Evolutionary conservation across 1,140 invertebrate species (phyloP), one percentile per base, ranked within the genome.

Genomic region (Elysia chlorotica): DNA sequence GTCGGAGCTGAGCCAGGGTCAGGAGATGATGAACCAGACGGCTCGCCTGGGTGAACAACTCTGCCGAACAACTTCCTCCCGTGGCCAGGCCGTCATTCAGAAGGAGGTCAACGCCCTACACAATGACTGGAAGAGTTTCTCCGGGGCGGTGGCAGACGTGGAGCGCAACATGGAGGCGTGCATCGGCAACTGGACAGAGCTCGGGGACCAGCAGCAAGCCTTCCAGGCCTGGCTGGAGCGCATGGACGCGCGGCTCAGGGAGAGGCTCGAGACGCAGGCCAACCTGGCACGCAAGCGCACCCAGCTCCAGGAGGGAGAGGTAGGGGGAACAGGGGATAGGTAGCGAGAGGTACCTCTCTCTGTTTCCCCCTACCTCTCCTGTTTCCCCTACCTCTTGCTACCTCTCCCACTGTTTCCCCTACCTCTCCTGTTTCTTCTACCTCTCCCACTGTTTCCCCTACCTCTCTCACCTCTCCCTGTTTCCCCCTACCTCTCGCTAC

Each of bases 121-220:
- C 53, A 81, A 85, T 38, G 83, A 85, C 59, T 85, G 84, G 84
- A 74, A 77, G 19, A 63, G 71, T 2, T 82, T 87, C 67, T 74
- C 78, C n/a, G 61, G 75, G 5, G 79, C 80, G 31, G 80, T 85
- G 14, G 77, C 78, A 36, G 81, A 86, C 36, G 81, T 83, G 38
- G 96, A 96, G 88, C 91, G 90, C 74, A 89, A 95, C 31, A 89
- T 98, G 4, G 95, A 98, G 88, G 90, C 92, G 71, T 95, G 93
- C 74, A 94, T 97, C 82, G 94, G 96, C 0, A 95, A 96, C 87
- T 97, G 96, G 96, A 94, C 93, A 23, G 95, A 98, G 87, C 97
- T 97, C 83, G 95, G 97, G 88, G 95, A 97, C 84, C 94, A 96
- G 80, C 95, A 95, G 82, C 92, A 92, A 17, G 62, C 73, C 21